phyloP scores from a whole-genome alignment of 2,113 vertebrate genomes.

The Brachirus orientalis region DNA sequence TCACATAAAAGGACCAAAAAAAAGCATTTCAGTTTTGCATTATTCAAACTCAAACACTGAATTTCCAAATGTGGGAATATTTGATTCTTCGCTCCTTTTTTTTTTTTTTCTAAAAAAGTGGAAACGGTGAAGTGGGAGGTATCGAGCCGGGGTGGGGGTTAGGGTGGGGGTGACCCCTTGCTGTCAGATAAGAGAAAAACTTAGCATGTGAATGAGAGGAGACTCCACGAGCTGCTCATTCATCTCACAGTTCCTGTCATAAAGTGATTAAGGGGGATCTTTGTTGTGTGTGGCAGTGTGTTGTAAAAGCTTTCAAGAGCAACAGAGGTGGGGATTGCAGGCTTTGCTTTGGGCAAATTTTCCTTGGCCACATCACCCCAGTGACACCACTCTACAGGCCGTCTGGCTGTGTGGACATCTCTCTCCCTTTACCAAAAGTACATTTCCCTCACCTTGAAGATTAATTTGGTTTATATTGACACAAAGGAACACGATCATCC shows the following conservation, averaged over 20 bases:
- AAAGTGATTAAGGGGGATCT: constrained; percentile 80
- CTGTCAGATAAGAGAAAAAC: constrained; percentile 74
- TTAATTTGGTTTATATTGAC: neutral
- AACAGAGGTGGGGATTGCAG: constrained; percentile 17
- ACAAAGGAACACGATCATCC: neutral
- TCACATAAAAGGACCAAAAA: no score
- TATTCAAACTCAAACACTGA: neutral
- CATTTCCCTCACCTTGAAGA: neutral
- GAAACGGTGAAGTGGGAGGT: neutral
- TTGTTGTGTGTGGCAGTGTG: constrained; percentile 43
- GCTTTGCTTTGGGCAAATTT: constrained; percentile 43
- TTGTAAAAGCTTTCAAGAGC: constrained; percentile 13
- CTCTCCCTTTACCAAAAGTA: neutral
- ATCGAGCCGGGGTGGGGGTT: neutral
- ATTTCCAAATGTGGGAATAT: neutral
- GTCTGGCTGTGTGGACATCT: constrained; percentile 17
- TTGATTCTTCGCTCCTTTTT: neutral
- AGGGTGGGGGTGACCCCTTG: constrained; percentile 31
- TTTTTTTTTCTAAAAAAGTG: constrained; percentile 1
- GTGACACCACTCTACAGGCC: neutral
- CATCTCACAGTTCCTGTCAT: constrained; percentile 81
- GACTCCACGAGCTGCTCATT: constrained; percentile 63
- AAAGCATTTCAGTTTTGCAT: neutral
- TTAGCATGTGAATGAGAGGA: constrained; percentile 76
- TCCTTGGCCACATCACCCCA: constrained; percentile 3